A percentile compares a stretch with the other conserved stretches of the same genome.
Evolutionary conservation across 2,797 vertebrate genomes (phyloP).

Genomic region (Tragelaphus oryx): DNA sequence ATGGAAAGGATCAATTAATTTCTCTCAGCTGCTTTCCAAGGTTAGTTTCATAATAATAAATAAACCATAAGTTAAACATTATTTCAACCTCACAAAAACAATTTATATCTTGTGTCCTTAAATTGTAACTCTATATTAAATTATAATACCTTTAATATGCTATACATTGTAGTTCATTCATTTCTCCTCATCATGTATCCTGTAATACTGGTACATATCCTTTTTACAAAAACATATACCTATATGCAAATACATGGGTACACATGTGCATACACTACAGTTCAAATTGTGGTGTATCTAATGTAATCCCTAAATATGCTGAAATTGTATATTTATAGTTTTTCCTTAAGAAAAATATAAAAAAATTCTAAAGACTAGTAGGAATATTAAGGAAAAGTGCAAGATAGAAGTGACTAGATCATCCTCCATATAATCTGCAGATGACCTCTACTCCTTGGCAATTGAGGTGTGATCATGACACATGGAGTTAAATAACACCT

Average conservation of each 20-base stretch:
- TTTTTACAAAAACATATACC: neutral
- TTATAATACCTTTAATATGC: constrained; percentile 46
- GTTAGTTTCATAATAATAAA: constrained; percentile 71
- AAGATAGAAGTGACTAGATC: neutral
- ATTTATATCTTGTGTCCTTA: constrained; percentile 32
- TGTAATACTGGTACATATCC: neutral
- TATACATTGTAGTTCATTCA: constrained; percentile 42
- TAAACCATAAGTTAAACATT: constrained; percentile 50
- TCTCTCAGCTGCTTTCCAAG: constrained; percentile 78
- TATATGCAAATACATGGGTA: neutral
- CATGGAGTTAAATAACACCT: neutral
- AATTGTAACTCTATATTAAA: constrained; percentile 47
- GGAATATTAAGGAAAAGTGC: neutral
- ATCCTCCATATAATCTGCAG: neutral
- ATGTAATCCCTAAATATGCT: constrained; percentile 32
- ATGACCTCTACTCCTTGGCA: neutral
- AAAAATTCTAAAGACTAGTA: neutral
- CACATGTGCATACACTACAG: neutral
- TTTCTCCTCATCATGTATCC: neutral
- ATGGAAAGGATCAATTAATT: constrained; percentile 70
- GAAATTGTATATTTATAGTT: neutral
- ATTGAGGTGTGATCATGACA: neutral
- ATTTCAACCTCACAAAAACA: constrained; percentile 55
- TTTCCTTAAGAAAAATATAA: neutral
- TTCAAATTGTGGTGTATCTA: neutral